These are phyloP conservation scores for Scortum barcoo DNA, from an alignment of 2,113 vertebrate genomes.

Conservation along the genomic window DNA sequence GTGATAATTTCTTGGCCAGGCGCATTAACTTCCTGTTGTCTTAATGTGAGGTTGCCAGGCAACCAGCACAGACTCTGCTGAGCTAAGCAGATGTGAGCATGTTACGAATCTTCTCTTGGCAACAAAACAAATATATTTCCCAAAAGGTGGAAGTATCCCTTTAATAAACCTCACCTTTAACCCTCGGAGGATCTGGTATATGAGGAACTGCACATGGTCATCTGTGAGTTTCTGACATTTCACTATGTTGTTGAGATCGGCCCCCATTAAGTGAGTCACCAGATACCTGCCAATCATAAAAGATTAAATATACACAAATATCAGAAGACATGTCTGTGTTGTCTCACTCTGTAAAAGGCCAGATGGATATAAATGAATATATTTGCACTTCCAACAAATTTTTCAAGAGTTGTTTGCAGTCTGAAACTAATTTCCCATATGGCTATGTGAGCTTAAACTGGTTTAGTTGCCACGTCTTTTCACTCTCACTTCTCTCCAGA, in stretches of 20 bases:
- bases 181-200: constrained; percentile 98
- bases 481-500: constrained; percentile 32
- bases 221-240: constrained; percentile 99
- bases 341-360: not conserved
- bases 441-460: constrained; percentile 44
- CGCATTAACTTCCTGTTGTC: not conserved
- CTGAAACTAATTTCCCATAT: constrained; percentile 42
- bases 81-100: not conserved
- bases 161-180: constrained; percentile 89
- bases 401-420: not conserved
- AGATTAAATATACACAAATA: constrained; percentile 30
- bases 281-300: constrained; percentile 88
- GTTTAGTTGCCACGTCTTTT: constrained; percentile 47
- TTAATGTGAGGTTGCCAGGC: not conserved
- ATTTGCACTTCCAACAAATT: constrained; percentile 12
- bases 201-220: constrained; percentile 99
- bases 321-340: not conserved
- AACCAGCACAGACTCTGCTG: not conserved
- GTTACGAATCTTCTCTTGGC: not conserved
- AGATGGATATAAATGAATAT: constrained; percentile 6
- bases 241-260: constrained; percentile 99
- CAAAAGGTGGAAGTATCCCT: not conserved
- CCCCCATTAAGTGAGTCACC: constrained; percentile 98
- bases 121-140: not conserved
- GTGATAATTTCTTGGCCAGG: too few relatives aligned